Percentiles rank a stretch among this genome's conserved stretches.
Evolutionary conservation across 2,888 invertebrate species (phyloP).

Genomic region (Hybos culiciformis): DNA sequence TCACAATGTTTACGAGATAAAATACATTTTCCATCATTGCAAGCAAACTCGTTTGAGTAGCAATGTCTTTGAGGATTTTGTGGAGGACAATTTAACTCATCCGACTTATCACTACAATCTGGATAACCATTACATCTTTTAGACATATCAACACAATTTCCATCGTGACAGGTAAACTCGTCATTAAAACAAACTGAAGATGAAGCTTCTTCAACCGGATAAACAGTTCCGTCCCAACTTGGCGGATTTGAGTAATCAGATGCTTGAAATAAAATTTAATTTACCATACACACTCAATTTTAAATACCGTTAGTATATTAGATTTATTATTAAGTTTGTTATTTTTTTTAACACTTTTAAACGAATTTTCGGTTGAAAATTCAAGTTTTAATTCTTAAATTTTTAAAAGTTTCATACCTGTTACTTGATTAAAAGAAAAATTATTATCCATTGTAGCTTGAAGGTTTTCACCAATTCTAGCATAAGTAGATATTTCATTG

Average conservation of each 20-base stretch:
- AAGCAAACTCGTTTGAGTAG: not conserved
- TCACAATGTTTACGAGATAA: constrained; percentile 7
- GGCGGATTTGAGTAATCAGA: not conserved
- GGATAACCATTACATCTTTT: constrained; percentile 11
- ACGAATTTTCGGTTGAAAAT: too few species aligned
- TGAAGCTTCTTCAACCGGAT: not conserved
- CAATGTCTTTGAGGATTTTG: too few species aligned
- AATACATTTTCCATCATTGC: constrained; percentile 4
- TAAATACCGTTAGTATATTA: too few species aligned
- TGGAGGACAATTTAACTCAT: constrained; percentile 38
- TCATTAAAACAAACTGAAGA: constrained; percentile 1
- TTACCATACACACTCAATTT: too few species aligned
- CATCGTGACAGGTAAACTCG: constrained; percentile 10
- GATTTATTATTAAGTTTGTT: too few species aligned
- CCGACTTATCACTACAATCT: constrained; percentile 41
- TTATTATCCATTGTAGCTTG: constrained; percentile 21
- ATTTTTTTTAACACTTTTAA: too few species aligned
- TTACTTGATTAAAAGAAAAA: constrained; percentile 20
- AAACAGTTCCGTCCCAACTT: not conserved
- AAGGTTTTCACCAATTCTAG: constrained; percentile 19
- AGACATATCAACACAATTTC: constrained; percentile 7
- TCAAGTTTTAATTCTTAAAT: too few species aligned
- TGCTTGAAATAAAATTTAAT: too few species aligned
- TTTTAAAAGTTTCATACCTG: constrained; percentile 22
- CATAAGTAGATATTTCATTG: constrained; percentile 13